A percentile compares a stretch with the other conserved stretches of the same genome.
phyloP scores from a whole-genome alignment of 53 echinoderm and acorn worm species.

The Crossaster papposus region DNA sequence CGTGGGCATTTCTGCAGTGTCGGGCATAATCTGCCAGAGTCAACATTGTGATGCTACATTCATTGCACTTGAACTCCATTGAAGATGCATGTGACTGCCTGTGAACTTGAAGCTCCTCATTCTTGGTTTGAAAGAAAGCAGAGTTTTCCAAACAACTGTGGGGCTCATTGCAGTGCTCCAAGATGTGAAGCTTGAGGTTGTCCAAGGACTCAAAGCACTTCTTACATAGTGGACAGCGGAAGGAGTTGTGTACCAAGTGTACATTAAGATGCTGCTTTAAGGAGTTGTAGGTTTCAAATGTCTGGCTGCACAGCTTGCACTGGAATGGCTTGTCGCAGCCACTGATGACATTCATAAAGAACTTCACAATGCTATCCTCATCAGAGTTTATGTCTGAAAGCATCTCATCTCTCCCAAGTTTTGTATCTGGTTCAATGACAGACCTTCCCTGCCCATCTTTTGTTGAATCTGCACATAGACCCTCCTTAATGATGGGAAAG shows the following conservation, averaged over 20 bases:
- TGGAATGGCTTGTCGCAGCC: constrained; percentile 25
- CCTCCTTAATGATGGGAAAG: background rate
- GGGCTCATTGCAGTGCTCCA: constrained; percentile 42
- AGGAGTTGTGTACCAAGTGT: constrained; percentile 68
- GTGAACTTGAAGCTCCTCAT: constrained; percentile 64
- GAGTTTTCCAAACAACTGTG: constrained; percentile 60
- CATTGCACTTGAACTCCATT: constrained; percentile 10
- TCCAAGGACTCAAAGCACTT: constrained; percentile 33
- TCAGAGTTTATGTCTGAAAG: background rate
- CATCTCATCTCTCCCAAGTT: background rate
- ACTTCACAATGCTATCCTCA: constrained; percentile 35
- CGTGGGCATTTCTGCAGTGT: constrained; percentile 16
- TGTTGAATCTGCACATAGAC: background rate
- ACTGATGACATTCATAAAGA: constrained; percentile 21
- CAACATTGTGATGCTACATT: background rate
- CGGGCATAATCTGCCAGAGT: constrained; percentile 22
- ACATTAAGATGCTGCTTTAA: constrained; percentile 57
- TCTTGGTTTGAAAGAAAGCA: constrained; percentile 59
- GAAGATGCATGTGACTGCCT: constrained; percentile 52
- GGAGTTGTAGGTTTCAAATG: constrained; percentile 7
- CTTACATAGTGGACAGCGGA: constrained; percentile 76
- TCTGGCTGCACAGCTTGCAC: constrained; percentile 58
- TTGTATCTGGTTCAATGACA: background rate
- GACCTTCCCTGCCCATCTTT: background rate
- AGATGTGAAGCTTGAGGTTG: constrained; percentile 55